Evolutionary conservation across 2,113 vertebrate species (phyloP).

Genomic region (Tachycineta bicolor): DNA sequence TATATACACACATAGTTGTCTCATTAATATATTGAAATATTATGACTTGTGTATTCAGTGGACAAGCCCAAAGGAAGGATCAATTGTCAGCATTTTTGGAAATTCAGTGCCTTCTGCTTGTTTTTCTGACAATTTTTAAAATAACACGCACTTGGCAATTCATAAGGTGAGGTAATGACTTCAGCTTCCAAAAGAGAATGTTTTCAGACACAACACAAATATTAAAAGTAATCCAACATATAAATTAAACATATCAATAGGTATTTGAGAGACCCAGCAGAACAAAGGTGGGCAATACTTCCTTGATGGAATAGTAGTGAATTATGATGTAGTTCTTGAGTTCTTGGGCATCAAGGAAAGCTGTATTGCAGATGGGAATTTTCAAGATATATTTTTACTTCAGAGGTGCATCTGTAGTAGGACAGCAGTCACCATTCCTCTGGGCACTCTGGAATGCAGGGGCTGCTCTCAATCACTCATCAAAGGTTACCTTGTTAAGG

Average conservation of each 20-base stretch:
- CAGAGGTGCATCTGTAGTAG: background rate
- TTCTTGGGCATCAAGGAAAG: background rate
- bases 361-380: background rate
- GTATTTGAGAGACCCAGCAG: background rate
- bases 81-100: background rate
- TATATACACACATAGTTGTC: background rate
- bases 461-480: background rate
- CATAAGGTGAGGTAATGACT: background rate
- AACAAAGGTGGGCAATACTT: background rate
- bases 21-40: background rate
- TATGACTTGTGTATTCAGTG: background rate
- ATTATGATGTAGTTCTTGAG: background rate
- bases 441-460: background rate
- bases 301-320: background rate
- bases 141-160: background rate
- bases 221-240: background rate
- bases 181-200: background rate
- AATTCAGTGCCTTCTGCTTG: background rate
- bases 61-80: background rate
- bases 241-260: background rate
- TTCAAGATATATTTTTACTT: background rate
- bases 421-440: background rate
- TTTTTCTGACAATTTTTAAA: background rate
- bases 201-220: background rate
- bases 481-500: background rate